phyloP scores from a whole-genome alignment of 2,113 vertebrate genomes.

The Toxotes jaculatrix region DNA sequence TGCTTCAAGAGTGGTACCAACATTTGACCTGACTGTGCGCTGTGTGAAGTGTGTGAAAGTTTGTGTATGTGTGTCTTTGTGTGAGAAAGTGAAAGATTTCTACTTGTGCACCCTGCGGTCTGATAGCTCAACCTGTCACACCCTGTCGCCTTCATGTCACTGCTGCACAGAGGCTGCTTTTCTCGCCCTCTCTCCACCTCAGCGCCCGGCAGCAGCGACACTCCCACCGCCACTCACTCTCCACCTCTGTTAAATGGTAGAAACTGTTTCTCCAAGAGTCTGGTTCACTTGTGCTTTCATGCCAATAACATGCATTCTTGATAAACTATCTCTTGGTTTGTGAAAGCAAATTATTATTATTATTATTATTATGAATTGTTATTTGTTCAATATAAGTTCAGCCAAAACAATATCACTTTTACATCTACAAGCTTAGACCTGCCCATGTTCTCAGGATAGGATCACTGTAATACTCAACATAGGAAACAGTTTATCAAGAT shows the following conservation, averaged over 20 bases:
- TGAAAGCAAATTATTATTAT: neutral
- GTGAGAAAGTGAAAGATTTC: constrained; percentile 46
- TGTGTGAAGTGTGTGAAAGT: neutral
- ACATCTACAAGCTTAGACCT: neutral
- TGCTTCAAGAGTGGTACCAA: neutral
- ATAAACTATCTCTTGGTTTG: neutral
- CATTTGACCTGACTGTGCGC: neutral
- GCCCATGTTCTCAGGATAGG: neutral
- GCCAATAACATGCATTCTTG: neutral
- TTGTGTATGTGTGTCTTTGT: constrained; percentile 4
- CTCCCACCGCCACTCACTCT: constrained; percentile 32
- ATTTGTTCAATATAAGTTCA: neutral
- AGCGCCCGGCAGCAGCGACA: constrained; percentile 15
- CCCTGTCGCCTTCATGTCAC: constrained; percentile 68
- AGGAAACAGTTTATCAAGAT: constrained; percentile 49
- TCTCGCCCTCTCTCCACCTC: constrained; percentile 63
- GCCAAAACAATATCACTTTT: neutral
- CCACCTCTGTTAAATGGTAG: neutral
- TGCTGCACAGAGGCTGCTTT: constrained; percentile 53
- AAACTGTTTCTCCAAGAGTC: neutral
- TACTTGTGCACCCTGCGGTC: constrained; percentile 42
- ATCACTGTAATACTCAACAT: constrained; percentile 4
- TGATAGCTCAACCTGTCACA: constrained; percentile 61
- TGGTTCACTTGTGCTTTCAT: neutral
- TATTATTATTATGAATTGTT: neutral